Base-by-base conservation (phyloP, 2,797 vertebrate species). In the Apogon hyalosoma region DNA sequence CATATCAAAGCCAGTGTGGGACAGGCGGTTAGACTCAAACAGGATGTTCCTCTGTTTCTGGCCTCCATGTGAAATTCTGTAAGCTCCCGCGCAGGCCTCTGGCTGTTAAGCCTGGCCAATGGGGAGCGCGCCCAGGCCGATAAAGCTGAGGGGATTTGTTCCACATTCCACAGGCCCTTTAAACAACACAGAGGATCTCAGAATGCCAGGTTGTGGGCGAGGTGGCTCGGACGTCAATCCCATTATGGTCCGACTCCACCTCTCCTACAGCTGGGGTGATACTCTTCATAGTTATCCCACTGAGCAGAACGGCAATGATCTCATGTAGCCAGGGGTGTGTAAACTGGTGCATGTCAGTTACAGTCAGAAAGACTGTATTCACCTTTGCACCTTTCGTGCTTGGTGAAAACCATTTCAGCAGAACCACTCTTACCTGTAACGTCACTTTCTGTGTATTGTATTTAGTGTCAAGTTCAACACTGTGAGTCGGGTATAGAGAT, bases 141-240 rank as follows among this genome's bases (percentile, higher is more conserved):
- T 88, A 92, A 91, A 92, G 92, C 92, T 92, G 85, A 90, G 75
- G 83, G 90, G 92, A 93, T 94, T 94, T 93, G 93, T 92, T 93
- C 88, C 91, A 94, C 93, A 94, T 94, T 94, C 93, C 93, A 73
- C 80, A 68, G 81, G 73, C 85, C 88, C 85, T 91, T 92, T 88
- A 93, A 93, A 93, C 89, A 92, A 89, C 88, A 88, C 72, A 84
- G 87, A 50, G 49, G 77, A 88, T 80, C 80, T 73, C 69, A 80
- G 73, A 85, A 83, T 69, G 85, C 80, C 84, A 85, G 86, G 80
- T 87, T 86, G 77, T 75, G 87, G 85, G 60, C 79, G 86, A 88
- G 78, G 82, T 74, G 76, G 46, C 54, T 63, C 49, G 54, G 42
- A 73, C 59, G 40, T 53, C 74, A 77, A 81, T 77, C 62, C 73